These are phyloP conservation scores for Psophia crepitans DNA, from an alignment of 2,113 vertebrate species.

Conservation along the genomic window DNA sequence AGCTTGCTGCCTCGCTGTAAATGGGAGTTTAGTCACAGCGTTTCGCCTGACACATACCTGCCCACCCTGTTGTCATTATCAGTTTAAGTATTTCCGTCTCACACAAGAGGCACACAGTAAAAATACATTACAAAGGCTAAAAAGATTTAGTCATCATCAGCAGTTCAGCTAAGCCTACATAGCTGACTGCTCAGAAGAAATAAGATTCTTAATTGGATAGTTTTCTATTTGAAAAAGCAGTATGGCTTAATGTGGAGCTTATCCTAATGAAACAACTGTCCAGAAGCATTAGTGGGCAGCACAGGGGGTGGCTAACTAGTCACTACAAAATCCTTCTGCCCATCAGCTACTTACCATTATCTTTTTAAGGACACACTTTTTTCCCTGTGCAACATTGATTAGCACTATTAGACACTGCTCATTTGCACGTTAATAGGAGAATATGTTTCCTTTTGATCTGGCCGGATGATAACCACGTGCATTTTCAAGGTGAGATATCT, in stretches of 20 bases:
- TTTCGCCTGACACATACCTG: conserved; percentile 37
- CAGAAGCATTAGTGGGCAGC: neutral
- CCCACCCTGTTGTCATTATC: conserved; percentile 16
- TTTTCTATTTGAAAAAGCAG: conserved; percentile 25
- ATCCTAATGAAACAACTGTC: neutral
- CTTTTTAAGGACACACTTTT: neutral
- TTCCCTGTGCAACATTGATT: neutral
- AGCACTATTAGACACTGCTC: neutral
- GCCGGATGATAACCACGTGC: neutral
- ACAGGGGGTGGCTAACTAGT: neutral
- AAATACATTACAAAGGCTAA: conserved; percentile 20
- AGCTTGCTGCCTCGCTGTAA: conserved; percentile 30
- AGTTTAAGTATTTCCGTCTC: conserved; percentile 28
- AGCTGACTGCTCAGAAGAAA: conserved; percentile 24
- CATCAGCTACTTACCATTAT: neutral
- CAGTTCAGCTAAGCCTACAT: conserved; percentile 36
- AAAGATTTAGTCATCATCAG: conserved; percentile 5
- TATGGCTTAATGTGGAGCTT: neutral
- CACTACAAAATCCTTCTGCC: neutral
- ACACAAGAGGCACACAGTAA: neutral
- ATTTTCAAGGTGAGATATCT: neutral
- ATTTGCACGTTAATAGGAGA: conserved; percentile 15
- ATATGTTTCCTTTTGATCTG: neutral
- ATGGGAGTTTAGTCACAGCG: conserved; percentile 32
- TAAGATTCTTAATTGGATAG: conserved; percentile 34